Percentiles rank a stretch among this genome's conserved stretches.
Conservation (phyloP, 2,797 vertebrate genomes). For the Sebastes hubbsi region DNA sequence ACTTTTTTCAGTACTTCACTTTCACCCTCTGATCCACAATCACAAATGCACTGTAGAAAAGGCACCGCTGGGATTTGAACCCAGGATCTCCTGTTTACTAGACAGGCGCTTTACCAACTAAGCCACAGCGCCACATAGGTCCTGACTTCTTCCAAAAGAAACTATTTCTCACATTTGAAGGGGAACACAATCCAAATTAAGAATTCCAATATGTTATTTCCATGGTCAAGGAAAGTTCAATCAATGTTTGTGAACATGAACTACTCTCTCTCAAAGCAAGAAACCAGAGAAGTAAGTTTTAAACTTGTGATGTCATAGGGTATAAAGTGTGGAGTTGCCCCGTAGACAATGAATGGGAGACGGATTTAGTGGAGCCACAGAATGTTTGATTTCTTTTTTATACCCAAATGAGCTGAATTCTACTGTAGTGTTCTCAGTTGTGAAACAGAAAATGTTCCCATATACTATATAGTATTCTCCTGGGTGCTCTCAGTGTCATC, state of each 20-base stretch:
- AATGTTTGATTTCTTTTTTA: not conserved
- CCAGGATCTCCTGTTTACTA: not conserved
- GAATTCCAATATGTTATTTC: not conserved
- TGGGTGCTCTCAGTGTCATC: too few relatives aligned
- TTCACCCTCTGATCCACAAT: not conserved
- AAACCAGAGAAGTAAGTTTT: not conserved
- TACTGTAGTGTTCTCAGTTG: not conserved
- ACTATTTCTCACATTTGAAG: too few relatives aligned
- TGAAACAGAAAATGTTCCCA: not conserved
- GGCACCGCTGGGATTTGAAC: slow-evolving; percentile 16
- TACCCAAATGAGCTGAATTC: not conserved
- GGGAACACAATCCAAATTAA: not conserved
- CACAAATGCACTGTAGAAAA: not conserved
- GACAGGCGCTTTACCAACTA: slow-evolving; percentile 2
- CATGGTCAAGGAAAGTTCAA: not conserved
- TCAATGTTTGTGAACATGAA: not conserved
- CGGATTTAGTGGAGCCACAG: not conserved
- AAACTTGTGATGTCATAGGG: not conserved
- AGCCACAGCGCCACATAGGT: not conserved
- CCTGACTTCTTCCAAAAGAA: too few relatives aligned
- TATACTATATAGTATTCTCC: not conserved
- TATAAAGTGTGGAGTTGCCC: not conserved
- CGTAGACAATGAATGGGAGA: not conserved
- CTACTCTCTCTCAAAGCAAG: not conserved
- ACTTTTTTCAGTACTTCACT: not conserved